Conservation (phyloP, 2,888 invertebrate species). For the Drosophila pseudotalamancana region DNA sequence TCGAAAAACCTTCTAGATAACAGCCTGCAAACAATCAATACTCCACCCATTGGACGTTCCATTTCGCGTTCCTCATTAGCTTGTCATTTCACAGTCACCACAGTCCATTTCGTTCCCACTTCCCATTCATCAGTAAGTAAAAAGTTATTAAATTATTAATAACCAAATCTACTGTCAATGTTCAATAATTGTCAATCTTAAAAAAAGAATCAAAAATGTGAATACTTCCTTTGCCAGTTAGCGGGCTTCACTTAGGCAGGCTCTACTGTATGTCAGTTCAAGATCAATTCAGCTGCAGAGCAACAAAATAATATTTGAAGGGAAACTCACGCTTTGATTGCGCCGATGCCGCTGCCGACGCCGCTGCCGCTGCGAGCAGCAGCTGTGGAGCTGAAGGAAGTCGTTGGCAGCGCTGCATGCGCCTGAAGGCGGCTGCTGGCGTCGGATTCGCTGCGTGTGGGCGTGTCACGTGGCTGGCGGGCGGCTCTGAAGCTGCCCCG, state of each 20-base stretch:
- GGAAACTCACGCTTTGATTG: conserved; percentile 82
- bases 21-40: too few relatives aligned
- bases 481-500: conserved; percentile 53
- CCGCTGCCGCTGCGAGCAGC: conserved; percentile 11
- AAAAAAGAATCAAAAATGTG: too few relatives aligned
- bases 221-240: not conserved
- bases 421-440: conserved; percentile 40
- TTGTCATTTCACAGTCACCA: too few relatives aligned
- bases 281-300: not conserved
- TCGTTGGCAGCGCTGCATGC: conserved; percentile 30
- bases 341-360: conserved; percentile 27
- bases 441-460: conserved; percentile 18
- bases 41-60: too few relatives aligned
- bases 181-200: too few relatives aligned
- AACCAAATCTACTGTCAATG: too few relatives aligned
- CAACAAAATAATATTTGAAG: conserved; percentile 7
- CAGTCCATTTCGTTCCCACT: too few relatives aligned
- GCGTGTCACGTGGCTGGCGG: conserved; percentile 71
- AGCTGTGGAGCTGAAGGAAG: conserved; percentile 14
- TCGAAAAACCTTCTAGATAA: too few relatives aligned
- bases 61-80: too few relatives aligned
- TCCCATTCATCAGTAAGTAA: too few relatives aligned
- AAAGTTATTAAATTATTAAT: too few relatives aligned
- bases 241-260: not conserved
- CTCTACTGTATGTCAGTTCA: not conserved